Evolutionary conservation across 2,113 vertebrate genomes (phyloP), one percentile per base, ranked within the genome.

Genomic region (Heterocephalus glaber): DNA sequence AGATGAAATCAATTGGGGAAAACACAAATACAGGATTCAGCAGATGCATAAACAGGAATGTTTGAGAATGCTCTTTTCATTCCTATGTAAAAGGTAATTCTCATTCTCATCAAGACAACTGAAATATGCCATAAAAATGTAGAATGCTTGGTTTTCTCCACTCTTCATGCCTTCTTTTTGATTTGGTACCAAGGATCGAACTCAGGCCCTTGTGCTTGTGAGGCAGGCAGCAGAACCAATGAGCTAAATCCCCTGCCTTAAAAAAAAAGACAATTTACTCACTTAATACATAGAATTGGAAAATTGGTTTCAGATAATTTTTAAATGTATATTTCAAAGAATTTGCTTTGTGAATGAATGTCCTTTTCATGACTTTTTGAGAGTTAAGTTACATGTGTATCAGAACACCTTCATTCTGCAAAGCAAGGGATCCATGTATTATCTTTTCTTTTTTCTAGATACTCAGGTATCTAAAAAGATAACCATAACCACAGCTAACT

Each of bases 381-480:
- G 76, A 76, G 52, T 86, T 54, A 68, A 33, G 33, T 52, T 79
- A 63, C 9, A 41, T 30, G 17, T 80, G 20, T 61, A 4, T 41
- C 26, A 54, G n/a, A 88, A 56, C 10, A n/a, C 79, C 44, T 63
- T 86, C 47, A 49, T 90, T 68, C 22, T 82, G 8, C 8, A 74
- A 92, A 95, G 13, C 12, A 63, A 77, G 20, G 7, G 24, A 22
- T 3, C 63, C 12, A 7, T 65, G 16, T 87, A 24, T 12, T 72
- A 61, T 13, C 24, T 76, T 91, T 94, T 52, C 54, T 83, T 3
- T 83, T 93, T 93, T 92, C 28, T n/a, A 66, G 56, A n/a, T 76
- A 17, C 6, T 49, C 49, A 35, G 10, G 84, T 86, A 11, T 80
- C 24, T 94, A 87, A 58, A 86, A 86, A 77, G 19, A 30, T 72